Conservation (phyloP, 1,140 invertebrate species). For the Leptinotarsa defecta region DNA sequence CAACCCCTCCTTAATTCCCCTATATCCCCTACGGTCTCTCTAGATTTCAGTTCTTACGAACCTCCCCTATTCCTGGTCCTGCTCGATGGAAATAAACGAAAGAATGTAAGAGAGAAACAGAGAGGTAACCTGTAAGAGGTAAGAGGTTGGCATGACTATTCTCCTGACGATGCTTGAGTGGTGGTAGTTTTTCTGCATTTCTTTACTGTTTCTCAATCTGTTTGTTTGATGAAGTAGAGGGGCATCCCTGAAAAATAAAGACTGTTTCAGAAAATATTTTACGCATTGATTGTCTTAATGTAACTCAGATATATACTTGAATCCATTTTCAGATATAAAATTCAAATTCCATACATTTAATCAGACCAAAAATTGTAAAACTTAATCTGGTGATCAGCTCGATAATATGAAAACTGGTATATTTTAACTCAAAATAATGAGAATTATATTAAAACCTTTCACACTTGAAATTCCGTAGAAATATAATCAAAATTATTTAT, state of each 20-base stretch:
- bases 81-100: constrained; percentile 26
- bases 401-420: too few relatives aligned
- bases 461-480: too few relatives aligned
- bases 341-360: too few relatives aligned
- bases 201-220: neutral
- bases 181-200: constrained; percentile 22
- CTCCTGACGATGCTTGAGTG: constrained; percentile 25
- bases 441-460: too few relatives aligned
- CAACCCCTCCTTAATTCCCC: constrained; percentile 43
- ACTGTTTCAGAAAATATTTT: neutral
- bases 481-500: too few relatives aligned
- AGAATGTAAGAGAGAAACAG: constrained; percentile 32
- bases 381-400: too few relatives aligned
- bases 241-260: constrained; percentile 17
- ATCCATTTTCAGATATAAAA: too few relatives aligned
- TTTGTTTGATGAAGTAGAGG: constrained; percentile 9
- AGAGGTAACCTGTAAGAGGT: constrained; percentile 19
- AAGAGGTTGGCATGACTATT: constrained; percentile 27
- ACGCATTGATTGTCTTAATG: neutral
- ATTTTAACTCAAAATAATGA: too few relatives aligned
- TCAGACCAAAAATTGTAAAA: too few relatives aligned
- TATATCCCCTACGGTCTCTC: constrained; percentile 22
- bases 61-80: constrained; percentile 36
- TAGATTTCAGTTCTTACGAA: constrained; percentile 33
- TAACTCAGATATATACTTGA: too few relatives aligned